Evolutionary conservation across 2,113 vertebrate species (phyloP).

Genomic region (Aegithalos caudatus): DNA sequence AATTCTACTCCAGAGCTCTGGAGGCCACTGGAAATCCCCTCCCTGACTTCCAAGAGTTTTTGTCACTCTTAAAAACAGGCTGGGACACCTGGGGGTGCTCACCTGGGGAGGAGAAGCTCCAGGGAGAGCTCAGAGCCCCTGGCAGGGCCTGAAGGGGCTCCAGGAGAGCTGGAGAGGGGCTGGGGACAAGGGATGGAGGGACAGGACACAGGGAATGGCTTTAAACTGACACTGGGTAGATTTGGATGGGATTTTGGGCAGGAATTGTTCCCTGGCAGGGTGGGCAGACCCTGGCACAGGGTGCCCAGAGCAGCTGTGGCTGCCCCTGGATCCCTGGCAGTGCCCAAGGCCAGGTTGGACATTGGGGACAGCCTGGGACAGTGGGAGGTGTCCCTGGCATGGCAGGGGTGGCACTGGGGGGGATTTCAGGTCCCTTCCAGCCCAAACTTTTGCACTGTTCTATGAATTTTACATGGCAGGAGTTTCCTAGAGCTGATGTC

Average conservation of each 20-base stretch:
- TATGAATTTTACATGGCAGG: not conserved
- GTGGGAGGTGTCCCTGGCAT: not conserved
- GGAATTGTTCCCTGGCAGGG: not conserved
- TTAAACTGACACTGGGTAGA: no score
- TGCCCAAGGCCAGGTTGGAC: not conserved
- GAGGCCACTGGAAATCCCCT: not conserved
- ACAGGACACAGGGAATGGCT: not conserved
- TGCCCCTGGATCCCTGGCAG: not conserved
- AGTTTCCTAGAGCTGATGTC: not conserved
- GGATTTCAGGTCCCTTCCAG: accelerated
- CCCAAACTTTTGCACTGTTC: not conserved
- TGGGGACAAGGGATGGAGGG: not conserved
- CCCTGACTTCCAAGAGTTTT: not conserved
- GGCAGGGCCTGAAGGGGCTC: accelerated
- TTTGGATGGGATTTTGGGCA: accelerated
- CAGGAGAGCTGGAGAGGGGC: not conserved
- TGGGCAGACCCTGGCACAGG: not conserved
- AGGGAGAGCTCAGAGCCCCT: not conserved
- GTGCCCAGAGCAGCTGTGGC: not conserved
- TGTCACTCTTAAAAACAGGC: accelerated
- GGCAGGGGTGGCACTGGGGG: not conserved
- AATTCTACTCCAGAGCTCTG: not conserved
- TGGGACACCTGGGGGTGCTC: not conserved
- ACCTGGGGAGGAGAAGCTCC: not conserved
- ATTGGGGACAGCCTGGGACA: not conserved